These are phyloP conservation scores for Euwallacea similis DNA, from an alignment of 1,140 invertebrate genomes.

Conservation along the genomic window DNA sequence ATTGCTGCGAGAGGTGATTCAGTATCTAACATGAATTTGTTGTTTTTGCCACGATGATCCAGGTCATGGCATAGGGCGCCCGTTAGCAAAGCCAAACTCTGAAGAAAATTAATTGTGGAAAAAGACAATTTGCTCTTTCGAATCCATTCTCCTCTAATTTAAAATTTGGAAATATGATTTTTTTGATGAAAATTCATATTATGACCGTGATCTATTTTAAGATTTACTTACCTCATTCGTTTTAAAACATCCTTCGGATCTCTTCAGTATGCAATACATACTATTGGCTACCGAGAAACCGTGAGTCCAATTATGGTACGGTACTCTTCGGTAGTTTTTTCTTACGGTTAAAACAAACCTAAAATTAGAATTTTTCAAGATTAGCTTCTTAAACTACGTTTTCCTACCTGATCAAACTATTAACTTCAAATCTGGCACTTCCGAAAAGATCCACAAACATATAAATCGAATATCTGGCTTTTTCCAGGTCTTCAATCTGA, in stretches of 20 bases:
- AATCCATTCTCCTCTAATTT: no score
- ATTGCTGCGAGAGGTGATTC: slow-evolving; percentile 78
- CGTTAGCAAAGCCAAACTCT: slow-evolving; percentile 76
- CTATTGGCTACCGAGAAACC: slow-evolving; percentile 84
- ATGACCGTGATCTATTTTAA: background rate
- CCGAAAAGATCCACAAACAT: slow-evolving; percentile 75
- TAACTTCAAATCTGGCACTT: slow-evolving; percentile 58
- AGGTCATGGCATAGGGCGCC: slow-evolving; percentile 82
- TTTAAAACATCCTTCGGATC: slow-evolving; percentile 59
- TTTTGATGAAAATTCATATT: no score
- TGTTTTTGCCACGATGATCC: slow-evolving; percentile 83
- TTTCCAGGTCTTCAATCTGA: slow-evolving; percentile 67
- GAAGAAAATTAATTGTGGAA: background rate
- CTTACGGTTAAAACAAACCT: slow-evolving; percentile 75
- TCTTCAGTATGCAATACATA: slow-evolving; percentile 77
- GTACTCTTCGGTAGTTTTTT: slow-evolving; percentile 81
- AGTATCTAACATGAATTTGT: slow-evolving; percentile 82
- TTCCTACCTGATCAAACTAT: slow-evolving; percentile 60
- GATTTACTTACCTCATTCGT: slow-evolving; percentile 59
- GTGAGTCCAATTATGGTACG: slow-evolving; percentile 86
- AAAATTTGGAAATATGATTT: no score
- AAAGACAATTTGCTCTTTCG: no score
- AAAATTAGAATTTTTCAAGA: background rate
- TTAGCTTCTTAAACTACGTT: background rate
- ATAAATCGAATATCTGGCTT: slow-evolving; percentile 69